phyloP scores from a whole-genome alignment of 1,140 invertebrate genomes.

The Gonioctena quinquepunctata region DNA sequence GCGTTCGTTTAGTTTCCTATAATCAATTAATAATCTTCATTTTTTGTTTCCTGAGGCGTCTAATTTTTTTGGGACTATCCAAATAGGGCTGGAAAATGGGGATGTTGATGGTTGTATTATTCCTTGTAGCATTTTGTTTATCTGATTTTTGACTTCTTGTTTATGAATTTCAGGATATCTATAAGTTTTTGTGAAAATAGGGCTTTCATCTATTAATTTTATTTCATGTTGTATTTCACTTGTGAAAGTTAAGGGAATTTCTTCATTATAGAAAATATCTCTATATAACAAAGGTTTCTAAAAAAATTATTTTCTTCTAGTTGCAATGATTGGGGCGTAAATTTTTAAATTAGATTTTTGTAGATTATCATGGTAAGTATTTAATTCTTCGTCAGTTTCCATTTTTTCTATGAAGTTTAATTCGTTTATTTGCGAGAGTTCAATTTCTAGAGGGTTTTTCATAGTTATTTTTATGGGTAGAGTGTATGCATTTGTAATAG shows the following conservation, averaged over 20 bases:
- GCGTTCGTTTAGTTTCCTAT: neutral
- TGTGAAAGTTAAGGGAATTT: conserved; percentile 13
- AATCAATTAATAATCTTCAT: neutral
- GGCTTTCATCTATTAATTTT: conserved; percentile 1
- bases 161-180: neutral
- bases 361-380: neutral
- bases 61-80: neutral
- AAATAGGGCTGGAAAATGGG: neutral
- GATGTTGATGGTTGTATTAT: neutral
- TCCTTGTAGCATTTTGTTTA: neutral
- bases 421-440: neutral
- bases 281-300: conserved; percentile 15
- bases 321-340: conserved; percentile 20
- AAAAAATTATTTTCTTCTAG: conserved; percentile 18
- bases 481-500: conserved; percentile 7
- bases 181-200: conserved; percentile 12
- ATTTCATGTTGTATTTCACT: conserved; percentile 23
- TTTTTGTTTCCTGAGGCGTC: neutral
- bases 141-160: neutral
- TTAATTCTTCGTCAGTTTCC: conserved; percentile 2
- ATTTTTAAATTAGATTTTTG: conserved; percentile 18
- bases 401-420: conserved; percentile 11
- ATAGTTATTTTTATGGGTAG: neutral
- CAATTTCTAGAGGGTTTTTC: neutral
- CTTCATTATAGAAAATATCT: conserved; percentile 22